Evolutionary conservation across 1,140 invertebrate genomes (phyloP), one percentile per base, ranked within the genome.

Genomic region (Atta texana): DNA sequence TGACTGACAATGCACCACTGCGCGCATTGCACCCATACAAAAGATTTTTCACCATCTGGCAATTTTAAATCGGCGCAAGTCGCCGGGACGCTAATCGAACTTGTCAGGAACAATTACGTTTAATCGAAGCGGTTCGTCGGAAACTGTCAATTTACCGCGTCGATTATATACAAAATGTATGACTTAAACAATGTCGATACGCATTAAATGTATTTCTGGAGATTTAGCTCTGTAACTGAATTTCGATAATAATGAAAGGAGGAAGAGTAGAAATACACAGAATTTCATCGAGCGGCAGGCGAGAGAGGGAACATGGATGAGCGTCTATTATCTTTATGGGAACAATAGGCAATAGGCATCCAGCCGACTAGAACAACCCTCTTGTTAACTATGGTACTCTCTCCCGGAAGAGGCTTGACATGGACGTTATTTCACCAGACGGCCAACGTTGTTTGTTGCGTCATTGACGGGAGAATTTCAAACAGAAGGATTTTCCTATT

Each of bases 341-440:
- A 63, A 84, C 80, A 84, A 84, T 84, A 63, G 69, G 69, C 57
- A 61, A 84, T 84, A 63, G 69, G 69, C 55, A 57, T 75, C 57
- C 80, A 75, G 71, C 55, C 80, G 69, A 61, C 69, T 84, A 74
- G 80, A 84, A 84, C 80, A 84, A 81, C 63, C 53, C 80, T 82
- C 80, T 74, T 74, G 80, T 75, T 84, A 74, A 51, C 80, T 74
- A 49, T 34, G 14, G 34, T n/a, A 61, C 53, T 74, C 80, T 74
- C 34, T 7, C 68, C 68, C 55, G 80, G 80, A 84, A 84, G 69
- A 63, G 69, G 66, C 55, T 31, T 74, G 80, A 84, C 80, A 55
- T 55, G 78, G 14, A 28, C 78, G 55, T 82, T 82, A 82, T 82
- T 82, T 74, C 69, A 21, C 39, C 18, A 53, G 68, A 74, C 77